Percentiles rank a stretch among this genome's conserved stretches.
Evolutionary conservation across 2,113 vertebrate species (phyloP).

Genomic region (Chinchilla lanigera): DNA sequence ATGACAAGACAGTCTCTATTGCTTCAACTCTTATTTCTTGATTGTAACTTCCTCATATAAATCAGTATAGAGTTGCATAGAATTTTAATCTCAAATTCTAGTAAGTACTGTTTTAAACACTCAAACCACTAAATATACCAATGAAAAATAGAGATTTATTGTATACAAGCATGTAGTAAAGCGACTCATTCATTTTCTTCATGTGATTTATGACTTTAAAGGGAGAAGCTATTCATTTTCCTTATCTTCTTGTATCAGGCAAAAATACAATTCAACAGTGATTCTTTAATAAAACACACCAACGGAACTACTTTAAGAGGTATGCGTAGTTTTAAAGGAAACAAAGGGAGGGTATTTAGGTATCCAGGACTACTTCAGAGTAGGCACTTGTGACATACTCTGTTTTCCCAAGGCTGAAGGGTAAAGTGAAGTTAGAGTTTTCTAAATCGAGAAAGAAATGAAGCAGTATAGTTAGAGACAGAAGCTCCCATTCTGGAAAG

Average conservation of each 20-base stretch:
- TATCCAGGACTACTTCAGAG: not conserved
- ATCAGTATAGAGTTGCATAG: not conserved
- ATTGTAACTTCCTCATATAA: not conserved
- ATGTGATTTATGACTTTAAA: slow-evolving; percentile 48
- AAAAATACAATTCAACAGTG: not conserved
- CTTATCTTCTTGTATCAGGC: not conserved
- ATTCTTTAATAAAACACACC: not conserved
- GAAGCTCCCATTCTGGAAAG: not conserved
- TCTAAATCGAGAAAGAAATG: not conserved
- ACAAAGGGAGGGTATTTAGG: not conserved
- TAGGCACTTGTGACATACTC: not conserved
- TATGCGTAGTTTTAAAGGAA: not conserved
- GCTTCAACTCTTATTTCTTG: not conserved
- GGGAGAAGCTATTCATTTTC: slow-evolving; percentile 31
- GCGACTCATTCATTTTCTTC: slow-evolving; percentile 12
- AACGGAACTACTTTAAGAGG: not conserved
- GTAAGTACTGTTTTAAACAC: not conserved
- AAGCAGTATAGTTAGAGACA: not conserved
- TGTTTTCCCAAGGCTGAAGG: not conserved
- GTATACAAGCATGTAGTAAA: not conserved
- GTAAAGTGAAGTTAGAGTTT: not conserved
- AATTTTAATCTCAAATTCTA: slow-evolving; percentile 16
- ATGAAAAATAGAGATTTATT: slow-evolving; percentile 39
- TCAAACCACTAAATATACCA: not conserved
- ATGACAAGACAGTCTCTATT: not conserved